Percentiles rank a stretch among this genome's conserved stretches.
phyloP scores from a whole-genome alignment of 2,797 vertebrate genomes.

The Chromobotia macracanthus region DNA sequence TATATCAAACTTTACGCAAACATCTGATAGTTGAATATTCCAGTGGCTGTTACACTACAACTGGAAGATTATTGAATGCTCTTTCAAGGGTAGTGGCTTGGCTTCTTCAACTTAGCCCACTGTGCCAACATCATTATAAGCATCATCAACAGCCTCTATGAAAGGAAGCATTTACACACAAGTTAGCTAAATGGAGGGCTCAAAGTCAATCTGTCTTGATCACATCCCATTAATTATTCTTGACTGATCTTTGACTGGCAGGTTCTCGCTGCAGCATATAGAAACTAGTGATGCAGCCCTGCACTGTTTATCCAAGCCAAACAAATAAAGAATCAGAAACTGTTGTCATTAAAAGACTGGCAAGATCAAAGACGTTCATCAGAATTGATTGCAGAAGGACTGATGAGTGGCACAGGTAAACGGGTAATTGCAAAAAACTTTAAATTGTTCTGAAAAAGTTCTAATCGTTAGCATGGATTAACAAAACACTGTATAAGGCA shows the following conservation, averaged over 20 bases:
- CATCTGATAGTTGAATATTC: background rate
- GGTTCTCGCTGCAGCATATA: constrained; percentile 18
- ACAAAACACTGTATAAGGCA: constrained; percentile 3
- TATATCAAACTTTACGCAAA: constrained; percentile 8
- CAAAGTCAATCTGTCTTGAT: constrained; percentile 26
- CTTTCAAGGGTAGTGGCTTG: background rate
- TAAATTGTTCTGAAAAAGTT: background rate
- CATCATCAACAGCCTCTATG: background rate
- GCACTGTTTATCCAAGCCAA: background rate
- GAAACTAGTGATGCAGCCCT: constrained; percentile 12
- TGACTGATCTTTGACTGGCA: constrained; percentile 36
- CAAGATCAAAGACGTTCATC: constrained; percentile 30
- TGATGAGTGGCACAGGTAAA: background rate
- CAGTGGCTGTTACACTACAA: background rate
- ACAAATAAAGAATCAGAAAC: constrained; percentile 3
- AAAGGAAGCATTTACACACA: constrained; percentile 9
- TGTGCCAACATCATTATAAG: constrained; percentile 16
- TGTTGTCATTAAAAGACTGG: constrained; percentile 11
- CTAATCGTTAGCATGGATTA: constrained; percentile 33
- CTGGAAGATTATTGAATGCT: background rate
- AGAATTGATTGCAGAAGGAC: constrained; percentile 15
- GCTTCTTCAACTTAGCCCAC: background rate
- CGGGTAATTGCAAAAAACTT: no score
- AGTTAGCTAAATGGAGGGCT: background rate
- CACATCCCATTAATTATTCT: constrained; percentile 18